Evolutionary conservation across 1,140 invertebrate genomes (phyloP).

Genomic region (Brachionus calyciflorus): DNA sequence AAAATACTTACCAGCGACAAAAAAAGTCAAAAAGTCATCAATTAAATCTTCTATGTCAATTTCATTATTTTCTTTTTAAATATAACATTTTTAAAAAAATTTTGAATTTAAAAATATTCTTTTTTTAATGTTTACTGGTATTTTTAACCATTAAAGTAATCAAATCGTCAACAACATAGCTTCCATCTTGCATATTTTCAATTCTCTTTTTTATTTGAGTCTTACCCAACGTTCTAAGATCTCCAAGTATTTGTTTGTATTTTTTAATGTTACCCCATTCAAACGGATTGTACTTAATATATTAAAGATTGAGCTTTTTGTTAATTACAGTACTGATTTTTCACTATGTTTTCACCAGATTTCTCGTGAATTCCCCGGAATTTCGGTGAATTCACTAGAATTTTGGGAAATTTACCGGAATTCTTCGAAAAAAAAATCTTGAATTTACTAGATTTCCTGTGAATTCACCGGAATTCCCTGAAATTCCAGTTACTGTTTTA

Average conservation of each 20-base stretch:
- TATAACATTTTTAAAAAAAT: not conserved
- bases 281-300: conserved; percentile 40
- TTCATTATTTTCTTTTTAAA: not conserved
- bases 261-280: conserved; percentile 2
- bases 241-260: not conserved
- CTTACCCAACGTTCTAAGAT: not conserved
- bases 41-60: conserved; percentile 34
- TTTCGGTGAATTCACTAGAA: no score
- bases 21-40: conserved; percentile 43
- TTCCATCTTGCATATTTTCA: not conserved
- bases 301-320: no score
- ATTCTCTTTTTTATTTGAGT: not conserved
- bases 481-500: no score
- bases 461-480: no score
- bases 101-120: not conserved
- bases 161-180: conserved; percentile 2
- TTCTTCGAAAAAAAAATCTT: no score
- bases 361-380: no score
- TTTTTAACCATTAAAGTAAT: conserved; percentile 13
- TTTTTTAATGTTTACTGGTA: not conserved
- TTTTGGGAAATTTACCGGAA: no score
- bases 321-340: no score
- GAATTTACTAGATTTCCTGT: no score
- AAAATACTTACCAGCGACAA: conserved; percentile 14
- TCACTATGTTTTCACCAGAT: no score